Evolutionary conservation across 1,140 invertebrate genomes (phyloP).

Genomic region (Capitella teleta): DNA sequence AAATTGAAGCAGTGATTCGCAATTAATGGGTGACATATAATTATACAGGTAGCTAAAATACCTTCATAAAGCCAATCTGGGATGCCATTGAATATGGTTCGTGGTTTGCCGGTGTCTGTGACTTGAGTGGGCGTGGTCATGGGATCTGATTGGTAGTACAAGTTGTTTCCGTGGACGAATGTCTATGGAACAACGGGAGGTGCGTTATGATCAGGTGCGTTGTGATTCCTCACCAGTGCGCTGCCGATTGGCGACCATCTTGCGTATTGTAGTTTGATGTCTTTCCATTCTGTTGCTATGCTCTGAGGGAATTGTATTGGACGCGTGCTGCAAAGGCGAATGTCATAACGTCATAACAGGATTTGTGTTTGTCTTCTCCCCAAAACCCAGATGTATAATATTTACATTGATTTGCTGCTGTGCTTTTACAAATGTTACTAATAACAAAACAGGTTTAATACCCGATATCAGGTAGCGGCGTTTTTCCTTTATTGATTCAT

Average conservation of each 20-base stretch:
- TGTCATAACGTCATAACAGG: too few species aligned
- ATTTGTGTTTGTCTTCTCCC: too few species aligned
- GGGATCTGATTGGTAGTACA: slow-evolving; percentile 61
- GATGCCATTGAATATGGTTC: slow-evolving; percentile 74
- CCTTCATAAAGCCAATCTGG: slow-evolving; percentile 95
- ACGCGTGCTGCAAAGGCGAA: too few species aligned
- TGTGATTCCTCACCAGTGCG: slow-evolving; percentile 27
- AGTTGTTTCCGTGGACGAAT: slow-evolving; percentile 78
- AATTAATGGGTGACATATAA: not conserved
- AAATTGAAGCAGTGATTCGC: not conserved
- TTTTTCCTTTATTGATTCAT: too few species aligned
- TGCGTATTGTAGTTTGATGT: slow-evolving; percentile 44
- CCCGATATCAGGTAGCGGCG: too few species aligned
- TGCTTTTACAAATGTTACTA: too few species aligned
- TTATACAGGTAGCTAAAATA: slow-evolving; percentile 35
- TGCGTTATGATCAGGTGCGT: too few species aligned
- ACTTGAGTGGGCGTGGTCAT: slow-evolving; percentile 5
- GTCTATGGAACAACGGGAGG: too few species aligned
- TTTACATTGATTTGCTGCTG: too few species aligned
- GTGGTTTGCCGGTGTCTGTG: slow-evolving; percentile 61
- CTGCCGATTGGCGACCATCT: slow-evolving; percentile 58
- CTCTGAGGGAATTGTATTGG: not conserved
- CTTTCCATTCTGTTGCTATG: not conserved
- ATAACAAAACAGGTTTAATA: too few species aligned
- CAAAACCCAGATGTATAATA: too few species aligned